Percentiles rank a stretch among this genome's conserved stretches.
These are phyloP conservation scores for Drosophila austrosaltans DNA, from an alignment of 2,888 invertebrate species.

Conservation along the genomic window DNA sequence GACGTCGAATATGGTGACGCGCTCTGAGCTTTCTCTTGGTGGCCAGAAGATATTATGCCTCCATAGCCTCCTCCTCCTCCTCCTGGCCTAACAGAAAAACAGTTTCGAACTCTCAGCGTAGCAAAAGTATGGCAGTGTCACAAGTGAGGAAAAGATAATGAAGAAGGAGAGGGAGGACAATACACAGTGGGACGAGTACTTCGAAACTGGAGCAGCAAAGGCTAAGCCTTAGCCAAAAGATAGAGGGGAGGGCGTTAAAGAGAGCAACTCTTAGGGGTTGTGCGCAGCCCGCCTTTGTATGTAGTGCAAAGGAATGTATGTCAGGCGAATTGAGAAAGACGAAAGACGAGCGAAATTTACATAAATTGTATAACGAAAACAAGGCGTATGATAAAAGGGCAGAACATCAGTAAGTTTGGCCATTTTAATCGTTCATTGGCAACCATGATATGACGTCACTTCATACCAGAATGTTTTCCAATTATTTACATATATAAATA, in stretches of 20 bases:
- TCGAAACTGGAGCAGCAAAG: conserved; percentile 69
- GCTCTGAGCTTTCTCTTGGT: conserved; percentile 53
- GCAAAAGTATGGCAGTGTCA: conserved; percentile 80
- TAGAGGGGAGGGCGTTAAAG: conserved; percentile 7
- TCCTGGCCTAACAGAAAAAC: conserved; percentile 38
- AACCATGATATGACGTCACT: conserved; percentile 61
- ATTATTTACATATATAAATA: conserved; percentile 49
- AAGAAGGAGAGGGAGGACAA: not conserved
- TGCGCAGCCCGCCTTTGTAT: conserved; percentile 12
- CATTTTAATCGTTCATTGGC: conserved; percentile 60
- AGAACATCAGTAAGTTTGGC: conserved; percentile 29
- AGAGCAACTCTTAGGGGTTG: conserved; percentile 34
- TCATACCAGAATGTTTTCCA: conserved; percentile 40
- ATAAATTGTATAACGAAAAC: conserved; percentile 70
- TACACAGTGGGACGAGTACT: conserved; percentile 56
- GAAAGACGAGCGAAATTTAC: conserved; percentile 40
- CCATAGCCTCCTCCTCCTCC: conserved; percentile 12
- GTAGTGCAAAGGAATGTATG: conserved; percentile 65
- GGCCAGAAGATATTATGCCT: conserved; percentile 16
- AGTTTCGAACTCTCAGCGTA: conserved; percentile 63
- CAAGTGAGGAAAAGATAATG: conserved; percentile 71
- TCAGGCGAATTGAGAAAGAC: conserved; percentile 42
- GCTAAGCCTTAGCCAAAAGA: conserved; percentile 12
- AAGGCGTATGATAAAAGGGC: conserved; percentile 53
- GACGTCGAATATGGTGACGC: conserved; percentile 20